Evolutionary conservation across 2,113 vertebrate genomes (phyloP).

Genomic region (Larimichthys polyactis): DNA sequence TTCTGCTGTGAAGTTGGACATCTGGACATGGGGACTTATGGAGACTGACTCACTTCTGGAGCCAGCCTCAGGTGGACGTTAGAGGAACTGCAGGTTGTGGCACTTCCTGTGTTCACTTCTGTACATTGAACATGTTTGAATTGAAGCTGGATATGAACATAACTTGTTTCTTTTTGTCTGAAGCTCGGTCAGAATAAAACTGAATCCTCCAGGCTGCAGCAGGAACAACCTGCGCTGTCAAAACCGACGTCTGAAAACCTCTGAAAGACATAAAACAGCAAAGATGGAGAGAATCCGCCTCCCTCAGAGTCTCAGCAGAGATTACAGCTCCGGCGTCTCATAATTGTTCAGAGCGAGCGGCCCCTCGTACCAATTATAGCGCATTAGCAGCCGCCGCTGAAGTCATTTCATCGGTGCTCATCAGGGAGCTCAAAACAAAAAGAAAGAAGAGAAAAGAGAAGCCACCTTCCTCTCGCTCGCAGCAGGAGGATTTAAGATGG

Average conservation of each 20-base stretch:
- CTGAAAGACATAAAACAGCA: conserved; percentile 13
- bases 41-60: too few relatives aligned
- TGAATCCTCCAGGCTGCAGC: conserved; percentile 40
- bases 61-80: too few relatives aligned
- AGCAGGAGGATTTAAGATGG: conserved; percentile 56
- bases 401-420: conserved; percentile 61
- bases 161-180: too few relatives aligned
- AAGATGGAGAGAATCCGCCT: conserved; percentile 28
- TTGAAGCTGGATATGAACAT: too few relatives aligned
- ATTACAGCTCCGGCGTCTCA: conserved; percentile 36
- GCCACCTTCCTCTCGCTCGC: conserved; percentile 4
- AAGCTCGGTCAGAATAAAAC: neutral
- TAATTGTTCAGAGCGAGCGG: conserved; percentile 61
- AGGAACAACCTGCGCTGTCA: conserved; percentile 24
- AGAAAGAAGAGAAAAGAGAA: neutral
- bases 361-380: conserved; percentile 66
- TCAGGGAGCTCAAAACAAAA: conserved; percentile 60
- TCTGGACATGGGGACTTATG: too few relatives aligned
- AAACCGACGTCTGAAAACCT: conserved; percentile 19
- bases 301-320: conserved; percentile 41
- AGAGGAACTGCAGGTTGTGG: too few relatives aligned
- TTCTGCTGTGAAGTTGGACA: too few relatives aligned
- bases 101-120: too few relatives aligned
- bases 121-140: too few relatives aligned
- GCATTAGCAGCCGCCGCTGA: conserved; percentile 61